Percentiles rank a stretch among this genome's conserved stretches.
Evolutionary conservation across 2,797 vertebrate species (phyloP).

Genomic region (Myripristis jacobus): DNA sequence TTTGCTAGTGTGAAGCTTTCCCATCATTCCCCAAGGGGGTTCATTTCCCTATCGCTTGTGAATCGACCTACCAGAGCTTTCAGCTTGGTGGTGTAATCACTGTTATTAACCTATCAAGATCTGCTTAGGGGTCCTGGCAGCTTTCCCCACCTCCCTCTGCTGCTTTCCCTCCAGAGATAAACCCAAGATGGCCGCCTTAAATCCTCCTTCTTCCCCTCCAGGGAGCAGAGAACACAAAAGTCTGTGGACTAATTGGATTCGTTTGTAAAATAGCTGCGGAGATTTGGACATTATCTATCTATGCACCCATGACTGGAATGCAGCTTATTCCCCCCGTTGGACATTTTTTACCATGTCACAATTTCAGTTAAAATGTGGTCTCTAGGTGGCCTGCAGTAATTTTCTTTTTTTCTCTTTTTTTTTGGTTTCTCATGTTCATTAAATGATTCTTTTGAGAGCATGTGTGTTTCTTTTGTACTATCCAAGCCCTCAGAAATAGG

Average conservation of each 20-base stretch:
- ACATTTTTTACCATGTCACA: conserved; percentile 48
- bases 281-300: conserved; percentile 82
- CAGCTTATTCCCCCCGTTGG: conserved; percentile 42
- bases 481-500: conserved; percentile 41
- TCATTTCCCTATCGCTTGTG: conserved; percentile 63
- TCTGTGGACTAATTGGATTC: conserved; percentile 78
- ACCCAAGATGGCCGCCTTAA: conserved; percentile 73
- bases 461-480: conserved; percentile 45
- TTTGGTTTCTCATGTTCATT: conserved; percentile 70
- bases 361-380: conserved; percentile 47
- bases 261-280: conserved; percentile 80
- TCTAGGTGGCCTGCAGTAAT: conserved; percentile 50
- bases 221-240: conserved; percentile 75
- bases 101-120: conserved; percentile 83
- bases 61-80: conserved; percentile 65
- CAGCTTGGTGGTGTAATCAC: conserved; percentile 76
- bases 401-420: conserved; percentile 57
- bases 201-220: conserved; percentile 51
- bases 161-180: conserved; percentile 73
- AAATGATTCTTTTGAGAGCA: conserved; percentile 54
- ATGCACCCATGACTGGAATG: conserved; percentile 87
- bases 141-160: conserved; percentile 69
- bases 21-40: conserved; percentile 78
- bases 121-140: conserved; percentile 58
- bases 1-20: conserved; percentile 76